Evolutionary conservation across 2,113 vertebrate species (phyloP), one percentile per base, ranked within the genome.

Genomic region (Crypturellus undulatus): DNA sequence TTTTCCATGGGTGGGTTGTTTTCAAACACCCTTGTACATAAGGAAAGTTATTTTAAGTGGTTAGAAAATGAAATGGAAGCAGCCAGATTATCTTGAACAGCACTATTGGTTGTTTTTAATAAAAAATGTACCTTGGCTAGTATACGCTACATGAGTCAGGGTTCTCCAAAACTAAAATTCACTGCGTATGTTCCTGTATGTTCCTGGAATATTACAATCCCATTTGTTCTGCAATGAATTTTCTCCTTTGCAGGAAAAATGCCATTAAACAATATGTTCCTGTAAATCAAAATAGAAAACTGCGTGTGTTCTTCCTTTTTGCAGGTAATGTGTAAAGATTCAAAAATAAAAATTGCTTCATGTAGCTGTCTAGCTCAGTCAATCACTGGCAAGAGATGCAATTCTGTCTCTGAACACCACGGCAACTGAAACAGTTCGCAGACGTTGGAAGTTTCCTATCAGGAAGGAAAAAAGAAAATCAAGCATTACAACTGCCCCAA

Each of bases 161-260:
- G 83, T 40, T 81, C 90, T 45, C 69, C 80, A 86, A 47, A 54
- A 73, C 72, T 84, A 72, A 60, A 54, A 54, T 79, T 58, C 79
- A 22, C 90, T 78, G 90, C 2, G 4, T 32, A 38, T 84, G 77
- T 96, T 96, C 95, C 95, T 75, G 4, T 32, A 42, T 84, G 77
- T 96, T 96, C 95, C 95, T 75, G 80, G 79, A 94, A 95, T 89
- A 95, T 90, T 9, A 95, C 94, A 96, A 93, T 96, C 75, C 80
- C 65, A 89, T 95, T 96, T 96, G 96, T 96, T 95, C 52, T 51
- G 58, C 10, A 81, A 71, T 60, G 56, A 84, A 42, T 51, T 91
- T 88, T 96, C 86, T 92, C 72, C 83, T 89, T 75, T 58, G 56
- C 89, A 95, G 94, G 95, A 96, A 96, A 95, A 96, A 38, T 38